A percentile compares a stretch with the other conserved stretches of the same genome.
phyloP scores from a whole-genome alignment of 2,888 invertebrate species.

The Phytoseiulus persimilis region DNA sequence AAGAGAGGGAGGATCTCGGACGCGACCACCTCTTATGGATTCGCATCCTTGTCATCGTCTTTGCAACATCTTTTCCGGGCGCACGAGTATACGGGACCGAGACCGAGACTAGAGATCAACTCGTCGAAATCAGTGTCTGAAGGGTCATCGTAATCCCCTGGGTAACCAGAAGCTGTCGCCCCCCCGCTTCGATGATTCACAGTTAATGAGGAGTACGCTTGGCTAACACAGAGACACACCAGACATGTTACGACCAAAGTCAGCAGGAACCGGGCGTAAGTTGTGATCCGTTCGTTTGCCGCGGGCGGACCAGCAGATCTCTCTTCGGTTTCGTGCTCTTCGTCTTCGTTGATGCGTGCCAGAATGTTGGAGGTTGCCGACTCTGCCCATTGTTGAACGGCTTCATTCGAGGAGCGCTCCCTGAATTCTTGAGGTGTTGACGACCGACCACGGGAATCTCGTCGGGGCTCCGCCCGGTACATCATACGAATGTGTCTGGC shows the following conservation, averaged over 20 bases:
- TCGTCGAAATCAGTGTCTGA: slow-evolving; percentile 36
- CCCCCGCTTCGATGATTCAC: slow-evolving; percentile 12
- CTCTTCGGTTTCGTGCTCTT: background rate
- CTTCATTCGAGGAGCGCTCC: background rate
- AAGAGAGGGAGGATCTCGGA: too few species aligned
- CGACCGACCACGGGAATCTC: slow-evolving; percentile 16
- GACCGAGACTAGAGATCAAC: slow-evolving; percentile 33
- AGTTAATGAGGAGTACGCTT: slow-evolving; percentile 36
- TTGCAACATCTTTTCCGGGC: slow-evolving; percentile 36
- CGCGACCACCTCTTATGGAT: background rate
- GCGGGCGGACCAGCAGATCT: background rate
- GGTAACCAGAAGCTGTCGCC: slow-evolving; percentile 13
- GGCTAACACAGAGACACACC: slow-evolving; percentile 32
- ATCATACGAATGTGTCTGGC: background rate
- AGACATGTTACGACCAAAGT: slow-evolving; percentile 32
- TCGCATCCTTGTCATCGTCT: slow-evolving; percentile 19
- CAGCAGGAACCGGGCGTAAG: slow-evolving; percentile 14
- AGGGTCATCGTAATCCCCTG: slow-evolving; percentile 32
- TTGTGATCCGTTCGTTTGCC: background rate
- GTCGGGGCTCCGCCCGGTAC: slow-evolving; percentile 14
- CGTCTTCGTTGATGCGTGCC: slow-evolving; percentile 1
- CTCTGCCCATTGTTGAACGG: slow-evolving; percentile 20
- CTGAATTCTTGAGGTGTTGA: background rate
- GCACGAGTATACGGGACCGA: slow-evolving; percentile 30
- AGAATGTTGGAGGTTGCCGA: slow-evolving; percentile 6